A percentile compares a stretch with the other conserved stretches of the same genome.
Evolutionary conservation across 2,888 invertebrate genomes (phyloP).

Genomic region (Tricholauxania praeusta): DNA sequence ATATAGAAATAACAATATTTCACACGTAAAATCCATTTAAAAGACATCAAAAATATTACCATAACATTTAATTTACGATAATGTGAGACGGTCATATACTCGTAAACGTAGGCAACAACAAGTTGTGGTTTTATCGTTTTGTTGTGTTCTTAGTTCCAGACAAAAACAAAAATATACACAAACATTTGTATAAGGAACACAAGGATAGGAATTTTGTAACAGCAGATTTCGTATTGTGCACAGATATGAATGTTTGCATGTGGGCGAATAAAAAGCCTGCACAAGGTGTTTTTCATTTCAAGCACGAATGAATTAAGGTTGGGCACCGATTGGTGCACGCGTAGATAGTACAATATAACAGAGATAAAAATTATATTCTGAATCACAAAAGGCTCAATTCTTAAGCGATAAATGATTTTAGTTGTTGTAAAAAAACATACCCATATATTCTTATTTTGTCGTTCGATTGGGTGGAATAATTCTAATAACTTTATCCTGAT

Average conservation of each 20-base stretch:
- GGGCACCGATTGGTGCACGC: background rate
- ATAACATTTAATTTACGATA: constrained; percentile 38
- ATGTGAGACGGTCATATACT: constrained; percentile 17
- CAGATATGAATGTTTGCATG: background rate
- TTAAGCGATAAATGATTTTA: too few relatives aligned
- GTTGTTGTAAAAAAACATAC: too few relatives aligned
- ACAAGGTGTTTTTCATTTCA: background rate
- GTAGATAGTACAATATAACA: too few relatives aligned
- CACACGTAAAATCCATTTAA: constrained; percentile 35
- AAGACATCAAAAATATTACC: constrained; percentile 32
- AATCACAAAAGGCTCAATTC: too few relatives aligned
- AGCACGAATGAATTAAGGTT: background rate
- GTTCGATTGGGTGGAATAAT: too few relatives aligned
- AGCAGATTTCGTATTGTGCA: background rate
- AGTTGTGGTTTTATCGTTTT: background rate
- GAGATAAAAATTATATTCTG: too few relatives aligned
- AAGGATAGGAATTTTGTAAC: background rate
- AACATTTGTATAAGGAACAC: background rate
- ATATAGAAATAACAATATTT: constrained; percentile 29
- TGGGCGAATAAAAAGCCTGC: background rate
- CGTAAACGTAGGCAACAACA: constrained; percentile 4
- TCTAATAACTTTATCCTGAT: too few relatives aligned
- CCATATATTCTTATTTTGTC: too few relatives aligned
- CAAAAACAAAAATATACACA: background rate
- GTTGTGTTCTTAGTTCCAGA: background rate